These are phyloP conservation scores for Erpobdella octoculata DNA, from an alignment of 2,888 invertebrate species.

Conservation along the genomic window DNA sequence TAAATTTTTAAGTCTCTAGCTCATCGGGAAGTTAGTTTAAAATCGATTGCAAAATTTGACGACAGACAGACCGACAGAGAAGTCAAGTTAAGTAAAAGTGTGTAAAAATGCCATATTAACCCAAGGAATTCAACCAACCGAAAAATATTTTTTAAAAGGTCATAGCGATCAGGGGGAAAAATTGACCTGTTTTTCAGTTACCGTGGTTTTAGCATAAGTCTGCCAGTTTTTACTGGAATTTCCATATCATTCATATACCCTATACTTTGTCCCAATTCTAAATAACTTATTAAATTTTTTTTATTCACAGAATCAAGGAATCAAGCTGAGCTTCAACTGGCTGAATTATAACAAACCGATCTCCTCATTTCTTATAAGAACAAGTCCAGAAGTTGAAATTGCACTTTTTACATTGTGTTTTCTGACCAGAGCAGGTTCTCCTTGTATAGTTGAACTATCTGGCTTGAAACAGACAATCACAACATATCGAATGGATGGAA, in stretches of 20 bases:
- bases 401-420: slow-evolving; percentile 82
- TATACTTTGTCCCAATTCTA: background rate
- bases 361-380: slow-evolving; percentile 41
- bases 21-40: too few species aligned
- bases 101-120: too few species aligned
- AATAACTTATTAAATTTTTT: too few species aligned
- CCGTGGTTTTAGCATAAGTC: too few species aligned
- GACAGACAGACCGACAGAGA: too few species aligned
- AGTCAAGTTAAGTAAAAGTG: too few species aligned
- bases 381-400: slow-evolving; percentile 80
- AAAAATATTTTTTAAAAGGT: too few species aligned
- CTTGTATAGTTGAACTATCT: slow-evolving; percentile 28
- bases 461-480: slow-evolving; percentile 27
- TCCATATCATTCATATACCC: background rate
- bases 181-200: too few species aligned
- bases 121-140: too few species aligned
- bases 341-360: slow-evolving; percentile 29
- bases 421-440: slow-evolving; percentile 63
- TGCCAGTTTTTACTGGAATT: background rate
- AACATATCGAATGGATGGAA: slow-evolving; percentile 29
- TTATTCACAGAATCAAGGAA: slow-evolving; percentile 3
- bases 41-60: too few species aligned
- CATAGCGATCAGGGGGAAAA: too few species aligned
- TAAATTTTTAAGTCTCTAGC: too few species aligned
- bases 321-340: slow-evolving; percentile 29